These are phyloP conservation scores for Cheilosia vernalis DNA, from an alignment of 2,888 invertebrate genomes.

Conservation along the genomic window DNA sequence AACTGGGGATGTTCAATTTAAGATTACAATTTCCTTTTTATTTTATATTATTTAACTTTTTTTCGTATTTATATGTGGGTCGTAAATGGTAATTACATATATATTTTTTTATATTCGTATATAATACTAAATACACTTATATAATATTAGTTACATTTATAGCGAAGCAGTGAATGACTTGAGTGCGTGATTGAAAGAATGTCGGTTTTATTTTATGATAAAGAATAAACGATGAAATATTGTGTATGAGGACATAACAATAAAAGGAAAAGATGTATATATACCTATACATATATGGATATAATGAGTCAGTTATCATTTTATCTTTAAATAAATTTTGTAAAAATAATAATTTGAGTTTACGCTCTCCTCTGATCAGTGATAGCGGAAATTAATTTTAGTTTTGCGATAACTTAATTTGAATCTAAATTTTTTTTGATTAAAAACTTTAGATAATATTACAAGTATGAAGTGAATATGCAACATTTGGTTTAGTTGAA, in stretches of 20 bases:
- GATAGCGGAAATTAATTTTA: not conserved
- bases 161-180: slow-evolving; percentile 51
- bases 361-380: not conserved
- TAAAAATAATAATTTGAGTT: not conserved
- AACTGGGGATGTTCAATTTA: slow-evolving; percentile 54
- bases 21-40: slow-evolving; percentile 21
- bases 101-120: slow-evolving; percentile 68
- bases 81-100: slow-evolving; percentile 64
- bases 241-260: not conserved
- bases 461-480: no score
- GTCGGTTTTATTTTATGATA: slow-evolving; percentile 12
- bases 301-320: not conserved
- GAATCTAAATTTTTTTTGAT: no score
- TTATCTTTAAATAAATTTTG: not conserved
- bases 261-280: no score
- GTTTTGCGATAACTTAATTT: no score
- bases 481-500: no score
- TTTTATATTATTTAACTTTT: slow-evolving; percentile 13
- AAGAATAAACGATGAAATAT: not conserved
- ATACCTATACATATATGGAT: not conserved
- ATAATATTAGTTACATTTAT: slow-evolving; percentile 57
- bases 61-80: slow-evolving; percentile 23
- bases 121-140: slow-evolving; percentile 36
- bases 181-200: slow-evolving; percentile 32
- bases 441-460: no score